A percentile compares a stretch with the other conserved stretches of the same genome.
Conservation (phyloP, 2,888 invertebrate species). For the Tribolium freemani region DNA sequence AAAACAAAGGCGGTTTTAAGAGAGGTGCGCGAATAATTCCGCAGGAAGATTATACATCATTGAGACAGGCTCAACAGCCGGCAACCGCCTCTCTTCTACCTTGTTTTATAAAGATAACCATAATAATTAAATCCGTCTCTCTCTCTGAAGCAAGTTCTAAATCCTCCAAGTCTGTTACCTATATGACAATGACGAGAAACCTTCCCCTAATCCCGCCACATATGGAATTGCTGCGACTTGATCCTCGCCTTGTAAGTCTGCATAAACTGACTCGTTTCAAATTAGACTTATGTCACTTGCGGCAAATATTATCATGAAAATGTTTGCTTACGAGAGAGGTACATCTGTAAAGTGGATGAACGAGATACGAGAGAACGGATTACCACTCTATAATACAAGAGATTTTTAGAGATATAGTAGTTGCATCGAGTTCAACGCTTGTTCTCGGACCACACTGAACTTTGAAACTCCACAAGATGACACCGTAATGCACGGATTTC, state of each 20-base stretch:
- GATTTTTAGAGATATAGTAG: neutral
- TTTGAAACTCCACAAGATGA: neutral
- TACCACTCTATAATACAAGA: neutral
- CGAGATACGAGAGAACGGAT: neutral
- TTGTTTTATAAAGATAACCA: conserved; percentile 67
- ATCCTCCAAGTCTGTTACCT: conserved; percentile 57
- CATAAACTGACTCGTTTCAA: conserved; percentile 50
- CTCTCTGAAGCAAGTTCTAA: conserved; percentile 45
- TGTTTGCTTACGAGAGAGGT: conserved; percentile 22
- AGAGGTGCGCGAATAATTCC: conserved; percentile 63
- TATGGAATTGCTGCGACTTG: conserved; percentile 53
- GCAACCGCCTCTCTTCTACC: conserved; percentile 56
- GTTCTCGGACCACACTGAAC: neutral
- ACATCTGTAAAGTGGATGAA: conserved; percentile 16
- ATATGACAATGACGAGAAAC: conserved; percentile 63
- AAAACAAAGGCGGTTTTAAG: conserved; percentile 62
- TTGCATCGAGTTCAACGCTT: neutral
- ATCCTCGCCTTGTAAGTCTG: conserved; percentile 54
- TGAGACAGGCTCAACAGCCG: conserved; percentile 53
- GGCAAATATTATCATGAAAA: conserved; percentile 40
- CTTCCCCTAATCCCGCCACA: conserved; percentile 35
- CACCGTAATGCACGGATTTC: neutral
- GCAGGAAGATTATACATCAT: conserved; percentile 66
- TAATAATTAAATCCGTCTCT: conserved; percentile 66
- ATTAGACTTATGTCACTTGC: conserved; percentile 45